Evolutionary conservation across 2,113 vertebrate genomes (phyloP).

Genomic region (Lepidothrix coronata): DNA sequence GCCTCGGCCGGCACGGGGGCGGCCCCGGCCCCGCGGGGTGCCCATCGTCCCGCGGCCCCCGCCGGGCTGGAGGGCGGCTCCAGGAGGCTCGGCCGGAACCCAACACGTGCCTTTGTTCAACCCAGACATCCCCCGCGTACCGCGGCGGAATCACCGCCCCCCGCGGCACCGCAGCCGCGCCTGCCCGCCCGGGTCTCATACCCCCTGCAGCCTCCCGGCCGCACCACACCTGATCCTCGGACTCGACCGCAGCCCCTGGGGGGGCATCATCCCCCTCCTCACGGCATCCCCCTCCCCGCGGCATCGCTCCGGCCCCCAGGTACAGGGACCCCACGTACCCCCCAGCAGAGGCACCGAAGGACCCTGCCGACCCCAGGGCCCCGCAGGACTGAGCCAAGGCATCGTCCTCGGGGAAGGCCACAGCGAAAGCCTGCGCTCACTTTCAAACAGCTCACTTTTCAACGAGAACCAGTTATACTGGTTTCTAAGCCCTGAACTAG

Average conservation of each 20-base stretch:
- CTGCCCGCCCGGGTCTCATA: not conserved
- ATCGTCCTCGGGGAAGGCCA: rapidly evolving
- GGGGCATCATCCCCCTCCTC: no score
- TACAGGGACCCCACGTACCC: rapidly evolving
- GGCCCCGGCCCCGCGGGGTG: not conserved
- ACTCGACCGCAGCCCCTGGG: not conserved
- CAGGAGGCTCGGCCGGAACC: not conserved
- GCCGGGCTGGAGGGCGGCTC: rapidly evolving
- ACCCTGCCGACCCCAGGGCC: not conserved
- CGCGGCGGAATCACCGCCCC: not conserved
- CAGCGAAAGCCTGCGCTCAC: not conserved
- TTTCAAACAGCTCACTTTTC: not conserved
- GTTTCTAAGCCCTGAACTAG: not conserved
- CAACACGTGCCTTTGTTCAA: not conserved
- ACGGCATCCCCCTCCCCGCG: rapidly evolving
- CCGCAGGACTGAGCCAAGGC: not conserved
- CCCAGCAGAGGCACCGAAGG: not conserved
- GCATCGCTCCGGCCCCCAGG: rapidly evolving
- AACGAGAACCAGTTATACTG: not conserved
- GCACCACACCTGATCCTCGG: not conserved
- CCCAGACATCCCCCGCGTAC: not conserved
- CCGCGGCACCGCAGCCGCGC: not conserved
- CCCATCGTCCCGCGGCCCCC: no score
- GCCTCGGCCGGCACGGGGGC: not conserved
- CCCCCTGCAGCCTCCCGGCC: not conserved